phyloP scores from a whole-genome alignment of 2,888 invertebrate genomes.

The Gymnocheta viridis region DNA sequence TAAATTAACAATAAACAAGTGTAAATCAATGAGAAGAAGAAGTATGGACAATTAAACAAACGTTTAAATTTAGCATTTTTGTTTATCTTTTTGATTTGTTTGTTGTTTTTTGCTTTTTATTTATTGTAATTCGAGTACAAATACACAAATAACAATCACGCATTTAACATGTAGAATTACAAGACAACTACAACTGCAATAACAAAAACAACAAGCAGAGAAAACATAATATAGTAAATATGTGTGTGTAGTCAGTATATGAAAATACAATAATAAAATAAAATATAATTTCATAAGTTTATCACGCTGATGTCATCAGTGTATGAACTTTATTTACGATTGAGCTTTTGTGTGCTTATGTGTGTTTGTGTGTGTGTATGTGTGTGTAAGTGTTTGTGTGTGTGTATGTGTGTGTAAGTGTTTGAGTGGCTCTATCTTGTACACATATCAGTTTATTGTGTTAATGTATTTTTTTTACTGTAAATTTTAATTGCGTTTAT shows the following conservation, averaged over 20 bases:
- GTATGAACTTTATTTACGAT: conserved; percentile 41
- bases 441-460: too few relatives aligned
- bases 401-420: background rate
- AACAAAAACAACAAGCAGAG: background rate
- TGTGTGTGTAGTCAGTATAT: background rate
- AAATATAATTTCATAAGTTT: conserved; percentile 43
- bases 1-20: conserved; percentile 1
- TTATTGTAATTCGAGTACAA: conserved; percentile 19
- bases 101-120: conserved; percentile 21
- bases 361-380: too few relatives aligned
- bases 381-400: background rate
- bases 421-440: background rate
- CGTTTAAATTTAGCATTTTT: conserved; percentile 1
- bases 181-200: background rate
- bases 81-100: conserved; percentile 33
- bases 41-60: conserved; percentile 1
- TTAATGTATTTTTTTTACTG: too few relatives aligned
- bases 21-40: background rate
- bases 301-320: conserved; percentile 57
- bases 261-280: conserved; percentile 23
- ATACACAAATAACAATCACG: conserved; percentile 7
- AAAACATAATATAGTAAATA: background rate
- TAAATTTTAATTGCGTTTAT: too few relatives aligned
- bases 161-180: conserved; percentile 27
- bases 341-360: background rate